Evolutionary conservation across 1,140 invertebrate genomes (phyloP).

Genomic region (Oscheius sp.): DNA sequence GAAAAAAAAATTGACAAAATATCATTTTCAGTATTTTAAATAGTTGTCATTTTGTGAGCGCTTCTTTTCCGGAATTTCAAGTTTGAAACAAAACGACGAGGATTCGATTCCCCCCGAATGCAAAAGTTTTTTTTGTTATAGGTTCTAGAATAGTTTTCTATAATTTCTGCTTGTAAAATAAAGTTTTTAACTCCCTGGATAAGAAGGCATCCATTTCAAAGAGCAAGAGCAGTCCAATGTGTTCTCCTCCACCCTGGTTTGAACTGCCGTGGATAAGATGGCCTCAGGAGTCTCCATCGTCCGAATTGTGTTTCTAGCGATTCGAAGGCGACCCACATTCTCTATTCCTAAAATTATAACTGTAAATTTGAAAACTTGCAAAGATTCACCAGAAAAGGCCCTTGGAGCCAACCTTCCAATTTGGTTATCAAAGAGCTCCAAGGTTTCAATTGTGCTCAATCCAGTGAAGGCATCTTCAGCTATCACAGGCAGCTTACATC

Average conservation of each 20-base stretch:
- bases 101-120: too few relatives aligned
- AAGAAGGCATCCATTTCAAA: slow-evolving; percentile 30
- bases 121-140: too few relatives aligned
- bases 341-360: slow-evolving; percentile 8
- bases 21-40: too few relatives aligned
- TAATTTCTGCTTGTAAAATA: too few relatives aligned
- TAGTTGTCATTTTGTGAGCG: too few relatives aligned
- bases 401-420: slow-evolving; percentile 23
- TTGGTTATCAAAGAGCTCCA: slow-evolving; percentile 32
- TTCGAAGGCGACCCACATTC: slow-evolving; percentile 26
- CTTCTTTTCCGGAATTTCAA: too few relatives aligned
- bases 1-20: too few relatives aligned
- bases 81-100: too few relatives aligned
- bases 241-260: slow-evolving; percentile 32
- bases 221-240: slow-evolving; percentile 25
- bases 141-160: too few relatives aligned
- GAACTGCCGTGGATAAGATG: slow-evolving; percentile 8
- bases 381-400: slow-evolving; percentile 5
- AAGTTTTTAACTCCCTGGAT: slow-evolving; percentile 12
- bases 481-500: slow-evolving; percentile 7
- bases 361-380: background rate
- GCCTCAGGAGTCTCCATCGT: slow-evolving; percentile 28
- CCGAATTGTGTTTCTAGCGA: slow-evolving; percentile 24
- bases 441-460: slow-evolving; percentile 23
- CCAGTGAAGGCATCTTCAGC: slow-evolving; percentile 30